Evolutionary conservation across 2,797 vertebrate genomes (phyloP).

Genomic region (Gila robusta): DNA sequence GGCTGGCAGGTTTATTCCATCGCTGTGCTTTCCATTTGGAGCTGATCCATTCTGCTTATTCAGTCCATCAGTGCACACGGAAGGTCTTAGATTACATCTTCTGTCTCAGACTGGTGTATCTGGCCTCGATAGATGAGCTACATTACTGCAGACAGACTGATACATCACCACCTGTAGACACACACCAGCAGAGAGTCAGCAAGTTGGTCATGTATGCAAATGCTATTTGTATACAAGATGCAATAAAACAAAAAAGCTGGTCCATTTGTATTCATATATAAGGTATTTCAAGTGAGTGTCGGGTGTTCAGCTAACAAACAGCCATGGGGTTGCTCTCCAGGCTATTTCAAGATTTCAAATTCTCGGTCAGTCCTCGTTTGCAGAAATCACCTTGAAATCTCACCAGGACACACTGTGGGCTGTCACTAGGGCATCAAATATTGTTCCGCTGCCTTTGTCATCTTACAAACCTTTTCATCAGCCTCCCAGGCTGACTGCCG

Average conservation of each 20-base stretch:
- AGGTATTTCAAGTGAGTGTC: neutral
- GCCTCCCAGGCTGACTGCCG: conserved; percentile 20
- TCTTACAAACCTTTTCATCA: conserved; percentile 30
- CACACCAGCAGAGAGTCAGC: neutral
- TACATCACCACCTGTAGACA: conserved; percentile 40
- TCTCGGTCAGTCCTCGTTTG: conserved; percentile 33
- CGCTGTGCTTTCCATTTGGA: conserved; percentile 35
- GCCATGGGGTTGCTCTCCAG: neutral
- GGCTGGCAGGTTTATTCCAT: conserved; percentile 24
- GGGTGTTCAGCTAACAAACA: neutral
- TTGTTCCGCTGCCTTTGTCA: conserved; percentile 39
- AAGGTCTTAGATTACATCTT: conserved; percentile 17
- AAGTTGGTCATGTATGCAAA: neutral
- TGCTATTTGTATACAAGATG: conserved; percentile 1
- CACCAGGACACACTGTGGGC: neutral
- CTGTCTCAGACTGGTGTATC: conserved; percentile 26
- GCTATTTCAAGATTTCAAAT: conserved; percentile 18
- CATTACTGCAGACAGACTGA: conserved; percentile 29
- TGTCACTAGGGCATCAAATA: conserved; percentile 17
- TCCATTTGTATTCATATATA: neutral
- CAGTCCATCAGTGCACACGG: conserved; percentile 11
- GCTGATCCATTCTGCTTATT: conserved; percentile 34
- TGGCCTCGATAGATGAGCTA: conserved; percentile 1
- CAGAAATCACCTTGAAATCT: conserved; percentile 34
- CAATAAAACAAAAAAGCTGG: neutral